Evolutionary conservation across 2,888 invertebrate species (phyloP).

Genomic region (Meiosimyza platycephala): DNA sequence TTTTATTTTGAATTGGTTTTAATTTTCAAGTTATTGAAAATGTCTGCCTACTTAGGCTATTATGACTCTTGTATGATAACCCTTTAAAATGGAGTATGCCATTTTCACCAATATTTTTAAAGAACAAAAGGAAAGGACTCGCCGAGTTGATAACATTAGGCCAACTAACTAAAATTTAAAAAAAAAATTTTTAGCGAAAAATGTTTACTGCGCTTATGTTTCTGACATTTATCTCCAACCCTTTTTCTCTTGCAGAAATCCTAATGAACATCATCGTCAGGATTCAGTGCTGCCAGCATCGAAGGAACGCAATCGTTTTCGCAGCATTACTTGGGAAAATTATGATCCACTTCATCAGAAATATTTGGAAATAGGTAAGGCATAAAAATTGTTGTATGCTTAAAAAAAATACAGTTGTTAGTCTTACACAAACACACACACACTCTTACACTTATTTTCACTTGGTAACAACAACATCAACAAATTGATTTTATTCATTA

Average conservation of each 20-base stretch:
- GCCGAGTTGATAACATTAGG: no score
- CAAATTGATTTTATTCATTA: background rate
- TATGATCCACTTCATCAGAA: conserved; percentile 94
- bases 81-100: no score
- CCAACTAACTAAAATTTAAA: no score
- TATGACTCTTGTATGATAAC: no score
- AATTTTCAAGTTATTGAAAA: no score
- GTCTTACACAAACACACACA: background rate
- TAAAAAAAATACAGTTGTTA: conserved; percentile 21
- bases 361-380: conserved; percentile 90
- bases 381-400: conserved; percentile 3
- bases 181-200: no score
- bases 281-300: conserved; percentile 82
- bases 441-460: conserved; percentile 10
- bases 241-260: conserved; percentile 72
- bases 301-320: conserved; percentile 85
- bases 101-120: no score
- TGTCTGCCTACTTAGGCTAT: no score
- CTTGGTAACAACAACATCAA: background rate
- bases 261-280: conserved; percentile 84
- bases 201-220: no score
- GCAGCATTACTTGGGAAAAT: conserved; percentile 88
- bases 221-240: background rate
- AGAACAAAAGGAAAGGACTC: no score
- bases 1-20: no score